Base-by-base conservation (phyloP, 2,797 vertebrate genomes). In the Bovichtus diacanthus region DNA sequence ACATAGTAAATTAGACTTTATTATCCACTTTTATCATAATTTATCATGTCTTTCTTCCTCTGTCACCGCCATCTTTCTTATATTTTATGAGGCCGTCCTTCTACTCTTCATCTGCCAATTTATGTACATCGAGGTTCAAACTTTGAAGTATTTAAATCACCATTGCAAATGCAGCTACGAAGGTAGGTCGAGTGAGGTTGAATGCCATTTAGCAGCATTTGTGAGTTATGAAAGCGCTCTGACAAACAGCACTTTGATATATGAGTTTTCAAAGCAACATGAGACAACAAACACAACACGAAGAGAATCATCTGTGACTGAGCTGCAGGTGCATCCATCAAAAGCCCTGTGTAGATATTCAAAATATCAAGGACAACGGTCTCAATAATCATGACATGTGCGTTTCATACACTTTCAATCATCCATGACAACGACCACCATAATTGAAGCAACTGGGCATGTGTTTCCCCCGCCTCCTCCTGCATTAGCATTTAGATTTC, bases 101-200 rank as follows among this genome's bases (percentile, higher is more conserved):
- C 34, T 43, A 29, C 36, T 46, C 16, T 49, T 2, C 12, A 2
- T 47, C 12, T 43, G 15, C 62, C 7, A 55, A 23, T 69, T 71
- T 16, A 16, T 56, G 23, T 43, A 39, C 47, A 55, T 3, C 2
- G 9, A 9, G 27, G 50, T 7, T 56, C 69, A 58, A 70, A 66
- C 80, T 84, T 87, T 81, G 81, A 90, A 84, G 81, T 74, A 44
- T 70, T 60, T 72, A 34, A 72, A 81, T 85, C 56, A 69, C 34
- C 23, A 77, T 78, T 81, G 63, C 69, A 70, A 88, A 85, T 65
- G 47, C 29, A 62, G 38, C 70, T 47, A 56, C 76, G 83, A 70
- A 80, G 62, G 53, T 44, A 50, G 68, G 54, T 55, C 1, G 16
- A 55, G 19, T 41, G 54, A 66, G 74, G 64, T 63, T 80, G 74